phyloP scores from a whole-genome alignment of 2,113 vertebrate genomes.

The Nematolebias whitei region DNA sequence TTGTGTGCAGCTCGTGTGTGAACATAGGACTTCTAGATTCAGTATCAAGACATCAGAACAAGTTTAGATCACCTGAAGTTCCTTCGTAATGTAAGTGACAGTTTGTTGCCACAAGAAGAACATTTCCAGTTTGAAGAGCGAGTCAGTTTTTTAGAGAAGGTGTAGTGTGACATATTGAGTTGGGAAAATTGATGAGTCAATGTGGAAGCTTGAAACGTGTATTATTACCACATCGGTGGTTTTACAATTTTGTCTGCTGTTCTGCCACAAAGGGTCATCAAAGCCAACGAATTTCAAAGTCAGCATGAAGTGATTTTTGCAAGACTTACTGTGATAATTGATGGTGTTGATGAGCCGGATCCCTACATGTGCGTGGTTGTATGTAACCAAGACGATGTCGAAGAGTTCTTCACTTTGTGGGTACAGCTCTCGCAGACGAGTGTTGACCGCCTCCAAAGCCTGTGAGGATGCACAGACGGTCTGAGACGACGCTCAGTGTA shows the following conservation, averaged over 20 bases:
- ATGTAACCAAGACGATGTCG: slow-evolving; percentile 95
- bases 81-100: neutral
- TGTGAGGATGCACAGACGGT: slow-evolving; percentile 51
- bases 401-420: slow-evolving; percentile 94
- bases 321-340: slow-evolving; percentile 92
- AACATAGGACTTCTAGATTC: neutral
- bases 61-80: neutral
- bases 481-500: neutral
- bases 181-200: neutral
- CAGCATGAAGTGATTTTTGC: neutral
- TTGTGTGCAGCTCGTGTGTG: neutral
- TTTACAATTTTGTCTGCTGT: neutral
- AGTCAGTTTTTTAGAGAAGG: too few species aligned
- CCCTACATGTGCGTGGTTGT: slow-evolving; percentile 97
- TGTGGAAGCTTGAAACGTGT: too few species aligned
- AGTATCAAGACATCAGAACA: neutral
- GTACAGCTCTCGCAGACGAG: slow-evolving; percentile 86
- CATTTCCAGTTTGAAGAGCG: neutral
- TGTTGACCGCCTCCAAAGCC: slow-evolving; percentile 93
- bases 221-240: too few species aligned
- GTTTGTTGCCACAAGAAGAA: neutral
- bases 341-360: slow-evolving; percentile 98
- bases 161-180: neutral
- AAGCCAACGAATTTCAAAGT: neutral
- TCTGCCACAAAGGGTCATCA: neutral